These are phyloP conservation scores for Neoniphon sammara DNA, from an alignment of 2,797 vertebrate genomes.

Conservation along the genomic window DNA sequence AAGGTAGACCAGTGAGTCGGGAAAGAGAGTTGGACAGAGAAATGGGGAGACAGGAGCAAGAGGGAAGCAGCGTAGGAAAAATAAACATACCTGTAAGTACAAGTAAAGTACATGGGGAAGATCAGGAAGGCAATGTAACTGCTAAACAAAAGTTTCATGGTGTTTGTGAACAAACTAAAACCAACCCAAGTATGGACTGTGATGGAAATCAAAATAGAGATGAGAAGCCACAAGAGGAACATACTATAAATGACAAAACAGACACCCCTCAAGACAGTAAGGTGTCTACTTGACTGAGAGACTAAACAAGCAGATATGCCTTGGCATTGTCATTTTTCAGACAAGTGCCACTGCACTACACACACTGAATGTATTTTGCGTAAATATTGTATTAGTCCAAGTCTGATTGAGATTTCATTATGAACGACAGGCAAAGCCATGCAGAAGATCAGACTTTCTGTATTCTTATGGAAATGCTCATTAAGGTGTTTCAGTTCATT, in stretches of 20 bases:
- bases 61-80: constrained; percentile 69
- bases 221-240: constrained; percentile 69
- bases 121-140: constrained; percentile 64
- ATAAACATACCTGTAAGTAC: constrained; percentile 63
- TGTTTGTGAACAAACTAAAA: constrained; percentile 42
- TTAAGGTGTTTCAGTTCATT: constrained; percentile 37
- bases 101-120: constrained; percentile 64
- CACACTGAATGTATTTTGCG: constrained; percentile 48
- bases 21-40: constrained; percentile 63
- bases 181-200: background rate
- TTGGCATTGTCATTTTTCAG: constrained; percentile 7
- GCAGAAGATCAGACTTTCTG: constrained; percentile 23
- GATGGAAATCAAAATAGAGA: constrained; percentile 40
- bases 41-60: constrained; percentile 49
- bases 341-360: constrained; percentile 25
- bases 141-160: constrained; percentile 11
- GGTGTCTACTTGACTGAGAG: constrained; percentile 38
- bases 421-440: constrained; percentile 37
- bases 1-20: constrained; percentile 77
- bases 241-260: constrained; percentile 71
- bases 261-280: constrained; percentile 68
- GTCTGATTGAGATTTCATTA: constrained; percentile 16
- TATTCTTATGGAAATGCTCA: constrained; percentile 32
- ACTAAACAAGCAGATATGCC: constrained; percentile 19
- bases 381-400: constrained; percentile 17